Conservation (phyloP, 2,113 vertebrate species). For the Seriola dumerili region DNA sequence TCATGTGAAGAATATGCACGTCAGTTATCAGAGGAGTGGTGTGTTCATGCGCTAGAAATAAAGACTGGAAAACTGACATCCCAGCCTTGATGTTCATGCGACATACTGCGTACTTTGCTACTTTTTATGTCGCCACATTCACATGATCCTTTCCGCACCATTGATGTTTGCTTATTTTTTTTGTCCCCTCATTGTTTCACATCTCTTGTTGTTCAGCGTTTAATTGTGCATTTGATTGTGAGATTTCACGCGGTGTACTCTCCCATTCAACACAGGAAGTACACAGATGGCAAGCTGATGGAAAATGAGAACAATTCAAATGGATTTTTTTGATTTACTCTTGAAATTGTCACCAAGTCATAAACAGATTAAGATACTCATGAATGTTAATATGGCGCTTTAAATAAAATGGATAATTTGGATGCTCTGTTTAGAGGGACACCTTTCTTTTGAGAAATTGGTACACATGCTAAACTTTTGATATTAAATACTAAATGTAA, state of each 20-base stretch:
- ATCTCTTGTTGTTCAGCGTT: neutral
- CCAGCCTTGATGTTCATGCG: neutral
- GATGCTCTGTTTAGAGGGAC: neutral
- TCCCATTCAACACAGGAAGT: neutral
- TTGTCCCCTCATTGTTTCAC: neutral
- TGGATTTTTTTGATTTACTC: too few species aligned
- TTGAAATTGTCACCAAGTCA: too few species aligned
- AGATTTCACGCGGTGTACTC: neutral
- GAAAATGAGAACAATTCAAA: neutral
- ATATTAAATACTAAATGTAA: neutral
- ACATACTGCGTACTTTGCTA: neutral
- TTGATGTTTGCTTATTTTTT: neutral
- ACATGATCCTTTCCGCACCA: neutral
- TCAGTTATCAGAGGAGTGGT: neutral
- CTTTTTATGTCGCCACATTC: neutral
- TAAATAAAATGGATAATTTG: too few species aligned
- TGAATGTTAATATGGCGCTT: neutral
- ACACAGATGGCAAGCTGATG: neutral
- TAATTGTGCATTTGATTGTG: too few species aligned
- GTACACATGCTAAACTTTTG: neutral
- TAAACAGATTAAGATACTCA: neutral
- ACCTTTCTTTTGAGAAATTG: neutral
- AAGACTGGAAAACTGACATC: neutral
- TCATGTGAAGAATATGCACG: neutral
- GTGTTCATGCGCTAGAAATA: constrained; percentile 4